A percentile compares a stretch with the other conserved stretches of the same genome.
phyloP scores from a whole-genome alignment of 2,888 invertebrate genomes.

The Coenonympha glycerion region DNA sequence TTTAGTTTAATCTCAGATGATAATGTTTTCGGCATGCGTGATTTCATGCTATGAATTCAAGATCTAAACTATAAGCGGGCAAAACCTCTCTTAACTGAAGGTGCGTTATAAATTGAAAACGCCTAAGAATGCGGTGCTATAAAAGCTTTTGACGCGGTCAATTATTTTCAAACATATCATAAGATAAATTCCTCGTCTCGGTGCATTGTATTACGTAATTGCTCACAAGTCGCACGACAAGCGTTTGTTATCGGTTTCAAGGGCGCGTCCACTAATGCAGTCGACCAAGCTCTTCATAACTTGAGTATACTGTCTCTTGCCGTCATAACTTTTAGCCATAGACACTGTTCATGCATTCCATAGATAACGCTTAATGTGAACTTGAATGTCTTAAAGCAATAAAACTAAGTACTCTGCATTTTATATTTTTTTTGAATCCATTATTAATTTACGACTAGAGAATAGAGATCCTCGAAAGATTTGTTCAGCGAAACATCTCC shows the following conservation, averaged over 20 bases:
- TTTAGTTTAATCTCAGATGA: neutral
- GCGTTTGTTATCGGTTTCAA: conserved; percentile 57
- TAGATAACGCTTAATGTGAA: conserved; percentile 48
- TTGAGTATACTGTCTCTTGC: conserved; percentile 32
- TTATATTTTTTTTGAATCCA: neutral
- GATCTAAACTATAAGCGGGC: neutral
- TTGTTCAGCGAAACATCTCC: neutral
- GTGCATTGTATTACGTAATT: conserved; percentile 43
- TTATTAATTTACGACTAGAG: neutral
- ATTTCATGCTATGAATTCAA: neutral
- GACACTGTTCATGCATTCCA: conserved; percentile 47
- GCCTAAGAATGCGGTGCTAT: conserved; percentile 7
- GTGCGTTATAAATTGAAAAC: conserved; percentile 9
- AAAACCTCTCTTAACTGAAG: neutral
- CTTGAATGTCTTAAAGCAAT: conserved; percentile 23
- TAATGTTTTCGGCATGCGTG: neutral
- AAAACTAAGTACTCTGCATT: neutral
- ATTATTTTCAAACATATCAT: conserved; percentile 9
- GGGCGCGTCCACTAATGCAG: conserved; percentile 40
- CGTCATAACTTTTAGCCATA: conserved; percentile 38
- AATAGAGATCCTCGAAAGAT: neutral
- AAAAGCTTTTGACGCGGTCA: conserved; percentile 10
- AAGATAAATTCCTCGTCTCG: conserved; percentile 15
- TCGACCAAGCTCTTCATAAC: conserved; percentile 43
- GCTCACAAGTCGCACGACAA: conserved; percentile 42